Percentiles rank a stretch among this genome's conserved stretches.
Evolutionary conservation across 2,113 vertebrate genomes (phyloP).

Genomic region (Hypomesus transpacificus): DNA sequence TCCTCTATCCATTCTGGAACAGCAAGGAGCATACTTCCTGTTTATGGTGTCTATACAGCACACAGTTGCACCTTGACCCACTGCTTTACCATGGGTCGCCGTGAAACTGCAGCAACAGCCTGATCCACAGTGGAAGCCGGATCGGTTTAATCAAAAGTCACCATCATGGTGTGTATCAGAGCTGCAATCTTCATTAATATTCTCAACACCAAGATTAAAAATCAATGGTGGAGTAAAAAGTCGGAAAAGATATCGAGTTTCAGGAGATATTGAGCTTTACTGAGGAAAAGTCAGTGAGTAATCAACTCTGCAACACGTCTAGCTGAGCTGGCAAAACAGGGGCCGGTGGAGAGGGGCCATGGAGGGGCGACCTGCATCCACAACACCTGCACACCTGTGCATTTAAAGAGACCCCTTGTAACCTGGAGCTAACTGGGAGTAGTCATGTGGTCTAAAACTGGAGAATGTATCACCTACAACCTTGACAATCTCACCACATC

Average conservation of each 20-base stretch:
- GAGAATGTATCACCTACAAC: no score
- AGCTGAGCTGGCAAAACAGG: slow-evolving; percentile 55
- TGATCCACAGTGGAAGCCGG: slow-evolving; percentile 7
- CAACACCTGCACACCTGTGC: slow-evolving; percentile 33
- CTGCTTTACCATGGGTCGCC: slow-evolving; percentile 7
- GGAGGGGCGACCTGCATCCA: slow-evolving; percentile 36
- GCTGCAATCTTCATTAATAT: slow-evolving; percentile 43
- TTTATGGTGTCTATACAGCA: slow-evolving; percentile 34
- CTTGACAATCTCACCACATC: no score
- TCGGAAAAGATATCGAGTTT: slow-evolving; percentile 34
- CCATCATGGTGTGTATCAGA: slow-evolving; percentile 10
- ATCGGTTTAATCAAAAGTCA: slow-evolving; percentile 43
- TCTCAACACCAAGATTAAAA: slow-evolving; percentile 28
- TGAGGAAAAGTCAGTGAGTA: slow-evolving; percentile 42
- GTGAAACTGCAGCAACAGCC: slow-evolving; percentile 5
- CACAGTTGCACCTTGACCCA: slow-evolving; percentile 22
- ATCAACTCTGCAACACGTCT: slow-evolving; percentile 50
- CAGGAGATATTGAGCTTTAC: slow-evolving; percentile 34
- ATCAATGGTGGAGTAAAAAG: slow-evolving; percentile 39
- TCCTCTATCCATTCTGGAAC: slow-evolving; percentile 94
- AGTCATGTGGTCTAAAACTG: no score
- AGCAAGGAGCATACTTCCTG: slow-evolving; percentile 54
- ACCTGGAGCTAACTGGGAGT: no score
- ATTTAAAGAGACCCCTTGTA: no score
- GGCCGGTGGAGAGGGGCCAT: slow-evolving; percentile 33